Evolutionary conservation across 2,113 vertebrate genomes (phyloP).

Genomic region (Pelodiscus sinensis): DNA sequence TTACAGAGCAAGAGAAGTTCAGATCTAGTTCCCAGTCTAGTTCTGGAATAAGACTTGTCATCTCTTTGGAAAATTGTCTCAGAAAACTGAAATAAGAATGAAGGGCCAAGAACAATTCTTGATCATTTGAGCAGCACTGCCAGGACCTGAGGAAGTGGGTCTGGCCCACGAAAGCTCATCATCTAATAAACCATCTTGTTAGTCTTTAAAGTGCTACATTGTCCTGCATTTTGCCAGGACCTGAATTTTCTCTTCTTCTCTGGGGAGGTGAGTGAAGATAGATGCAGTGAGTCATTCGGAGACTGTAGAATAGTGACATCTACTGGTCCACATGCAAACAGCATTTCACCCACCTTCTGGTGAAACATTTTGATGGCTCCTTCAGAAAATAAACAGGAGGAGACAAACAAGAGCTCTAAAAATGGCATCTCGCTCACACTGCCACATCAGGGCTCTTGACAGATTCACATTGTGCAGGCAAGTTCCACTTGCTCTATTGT

Average conservation of each 20-base stretch:
- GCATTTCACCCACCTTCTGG: neutral
- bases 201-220: too few relatives aligned
- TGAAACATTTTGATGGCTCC: conserved; percentile 11
- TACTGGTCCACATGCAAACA: conserved; percentile 47
- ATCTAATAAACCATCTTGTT: too few relatives aligned
- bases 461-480: conserved; percentile 5
- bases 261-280: neutral
- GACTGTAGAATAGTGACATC: conserved; percentile 24
- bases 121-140: conserved; percentile 5
- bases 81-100: neutral
- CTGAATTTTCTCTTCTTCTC: neutral
- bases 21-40: neutral
- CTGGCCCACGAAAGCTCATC: too few relatives aligned
- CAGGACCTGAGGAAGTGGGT: neutral
- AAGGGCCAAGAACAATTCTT: neutral
- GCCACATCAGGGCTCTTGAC: conserved; percentile 31
- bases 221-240: too few relatives aligned
- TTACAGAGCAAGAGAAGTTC: accelerated
- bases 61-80: neutral
- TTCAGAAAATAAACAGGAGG: conserved; percentile 3
- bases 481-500: conserved; percentile 17
- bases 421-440: conserved; percentile 35
- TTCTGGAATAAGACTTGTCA: accelerated
- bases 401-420: conserved; percentile 15
- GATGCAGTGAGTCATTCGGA: neutral